Conservation (phyloP, 1,140 invertebrate genomes). For the Bursaphelenchus mucronatus region DNA sequence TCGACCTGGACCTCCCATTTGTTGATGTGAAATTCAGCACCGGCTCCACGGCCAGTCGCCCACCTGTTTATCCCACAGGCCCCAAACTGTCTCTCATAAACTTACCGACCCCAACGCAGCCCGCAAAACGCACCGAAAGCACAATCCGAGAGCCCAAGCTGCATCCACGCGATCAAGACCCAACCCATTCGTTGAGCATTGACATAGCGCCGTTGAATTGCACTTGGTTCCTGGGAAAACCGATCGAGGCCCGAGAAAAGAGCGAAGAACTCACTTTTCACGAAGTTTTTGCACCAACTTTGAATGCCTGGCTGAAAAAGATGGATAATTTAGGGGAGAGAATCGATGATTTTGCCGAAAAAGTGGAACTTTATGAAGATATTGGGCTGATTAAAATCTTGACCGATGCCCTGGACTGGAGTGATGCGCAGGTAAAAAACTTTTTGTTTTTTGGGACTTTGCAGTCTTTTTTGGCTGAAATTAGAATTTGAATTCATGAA, state of each 20-base stretch:
- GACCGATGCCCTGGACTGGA: slow-evolving; percentile 49
- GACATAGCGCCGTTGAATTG: too few species aligned
- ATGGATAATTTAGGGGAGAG: slow-evolving; percentile 20
- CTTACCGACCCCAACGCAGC: too few species aligned
- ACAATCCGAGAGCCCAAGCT: too few species aligned
- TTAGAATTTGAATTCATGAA: not conserved
- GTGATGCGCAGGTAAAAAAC: slow-evolving; percentile 35
- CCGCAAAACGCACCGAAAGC: too few species aligned
- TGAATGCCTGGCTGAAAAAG: slow-evolving; percentile 44
- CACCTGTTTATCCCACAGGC: too few species aligned
- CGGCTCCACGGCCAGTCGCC: too few species aligned
- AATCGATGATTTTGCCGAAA: slow-evolving; percentile 11
- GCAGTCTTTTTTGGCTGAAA: not conserved
- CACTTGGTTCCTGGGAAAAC: slow-evolving; percentile 13
- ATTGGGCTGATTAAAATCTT: slow-evolving; percentile 44
- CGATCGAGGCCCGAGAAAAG: slow-evolving; percentile 27
- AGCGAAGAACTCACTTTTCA: slow-evolving; percentile 41
- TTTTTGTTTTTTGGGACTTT: not conserved
- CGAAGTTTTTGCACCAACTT: slow-evolving; percentile 41
- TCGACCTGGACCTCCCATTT: not conserved
- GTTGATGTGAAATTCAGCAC: slow-evolving; percentile 1
- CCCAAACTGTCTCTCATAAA: too few species aligned
- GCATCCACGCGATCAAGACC: too few species aligned
- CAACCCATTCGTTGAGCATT: too few species aligned
- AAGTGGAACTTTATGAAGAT: slow-evolving; percentile 39